Base-by-base conservation (phyloP, 2,113 vertebrate species). In the Lasiurus borealis region DNA sequence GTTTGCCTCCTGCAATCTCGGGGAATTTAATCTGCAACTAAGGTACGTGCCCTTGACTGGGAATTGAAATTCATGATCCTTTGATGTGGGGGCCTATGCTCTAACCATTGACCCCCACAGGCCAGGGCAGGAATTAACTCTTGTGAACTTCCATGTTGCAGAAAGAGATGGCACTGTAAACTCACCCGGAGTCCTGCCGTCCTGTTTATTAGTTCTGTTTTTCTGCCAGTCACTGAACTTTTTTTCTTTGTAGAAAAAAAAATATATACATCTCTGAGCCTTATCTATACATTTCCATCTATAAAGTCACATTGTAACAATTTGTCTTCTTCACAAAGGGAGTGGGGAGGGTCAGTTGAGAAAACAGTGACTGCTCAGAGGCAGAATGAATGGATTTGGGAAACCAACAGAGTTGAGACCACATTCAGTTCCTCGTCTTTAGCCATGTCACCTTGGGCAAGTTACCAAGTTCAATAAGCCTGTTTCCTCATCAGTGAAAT, bases 101-200 rank as follows among this genome's bases (percentile, higher is more conserved):
- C 57, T 59, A 59, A 10, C 57, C 57, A 25, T 23, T 59, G 57
- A 59, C 57, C 57, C 57, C 25, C 57, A 59, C 57, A 25, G 57
- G 57, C 64, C 64, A 78, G 46, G 36, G 23, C 7, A 78, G 11
- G 25, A 34, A 46, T 44, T 1, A 0, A 44, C 8, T n/a, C 25
- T 48, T 29, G 1, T 3, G 21, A 44, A 3, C 34, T 15, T 87
- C 29, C 1, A 25, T 6, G 25, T 0, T 68, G 66, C 2, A 7
- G 5, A 40, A 54, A 91, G n/a, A 34, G 34, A 6, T 3, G 44
- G 40, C 3, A 6, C 66, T 9, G 62, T 46, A 64, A 64, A 64
- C 1, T 1, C 1, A 0, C 46, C 19, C 40, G 40, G 18, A 36
- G 57, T 3, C 19, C 48, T 77, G 23, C 76, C 31, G 3, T 12